These are phyloP conservation scores for Drosophila rubida DNA, from an alignment of 2,888 invertebrate genomes.

Conservation along the genomic window DNA sequence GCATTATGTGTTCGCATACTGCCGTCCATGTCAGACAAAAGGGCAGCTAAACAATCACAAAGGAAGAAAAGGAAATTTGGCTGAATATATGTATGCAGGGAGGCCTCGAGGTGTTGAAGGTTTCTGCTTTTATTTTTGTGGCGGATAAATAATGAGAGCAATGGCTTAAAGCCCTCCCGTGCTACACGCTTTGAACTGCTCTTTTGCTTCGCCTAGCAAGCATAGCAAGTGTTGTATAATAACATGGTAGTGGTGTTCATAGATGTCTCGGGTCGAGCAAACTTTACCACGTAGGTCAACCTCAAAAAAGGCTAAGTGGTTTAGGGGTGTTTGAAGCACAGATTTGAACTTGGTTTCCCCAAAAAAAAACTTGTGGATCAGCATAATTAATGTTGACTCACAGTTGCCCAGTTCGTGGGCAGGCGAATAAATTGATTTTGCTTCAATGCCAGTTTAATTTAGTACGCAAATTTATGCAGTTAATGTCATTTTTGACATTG, in stretches of 20 bases:
- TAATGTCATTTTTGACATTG: not conserved
- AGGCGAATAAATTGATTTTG: too few species aligned
- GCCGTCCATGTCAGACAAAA: constrained; percentile 20
- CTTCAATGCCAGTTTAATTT: not conserved
- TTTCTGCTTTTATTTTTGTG: constrained; percentile 17
- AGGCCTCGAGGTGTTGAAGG: constrained; percentile 59
- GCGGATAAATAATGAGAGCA: constrained; percentile 27
- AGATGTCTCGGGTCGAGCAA: constrained; percentile 36
- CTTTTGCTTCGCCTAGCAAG: not conserved
- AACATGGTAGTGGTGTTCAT: constrained; percentile 26
- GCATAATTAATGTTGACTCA: too few species aligned
- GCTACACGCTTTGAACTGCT: not conserved
- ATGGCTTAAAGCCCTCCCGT: not conserved
- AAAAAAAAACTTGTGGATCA: constrained; percentile 1
- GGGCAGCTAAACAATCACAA: constrained; percentile 16
- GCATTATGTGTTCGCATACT: constrained; percentile 40
- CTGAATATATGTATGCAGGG: too few species aligned
- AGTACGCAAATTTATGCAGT: not conserved
- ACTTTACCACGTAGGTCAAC: not conserved
- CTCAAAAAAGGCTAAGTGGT: constrained; percentile 34
- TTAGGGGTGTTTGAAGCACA: constrained; percentile 32
- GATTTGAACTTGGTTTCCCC: constrained; percentile 40
- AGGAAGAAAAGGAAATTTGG: constrained; percentile 31
- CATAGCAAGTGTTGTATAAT: too few species aligned
- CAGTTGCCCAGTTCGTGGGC: too few species aligned